phyloP scores from a whole-genome alignment of 2,113 vertebrate genomes.

The Xyrauchen texanus region DNA sequence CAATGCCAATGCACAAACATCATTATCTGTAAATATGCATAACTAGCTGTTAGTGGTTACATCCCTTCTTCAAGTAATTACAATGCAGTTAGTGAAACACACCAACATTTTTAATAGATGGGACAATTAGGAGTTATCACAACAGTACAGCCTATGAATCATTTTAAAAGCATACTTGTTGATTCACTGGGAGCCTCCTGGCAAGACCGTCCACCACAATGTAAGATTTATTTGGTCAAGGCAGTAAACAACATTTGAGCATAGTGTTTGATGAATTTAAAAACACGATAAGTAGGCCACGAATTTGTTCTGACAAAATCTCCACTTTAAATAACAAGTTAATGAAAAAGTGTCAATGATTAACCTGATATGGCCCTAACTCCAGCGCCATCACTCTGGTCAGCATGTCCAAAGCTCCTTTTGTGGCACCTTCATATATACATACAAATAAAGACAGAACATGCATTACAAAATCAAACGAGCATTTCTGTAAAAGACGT shows the following conservation, averaged over 20 bases:
- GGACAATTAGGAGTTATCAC: background rate
- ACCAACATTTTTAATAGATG: background rate
- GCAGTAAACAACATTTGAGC: too few relatives aligned
- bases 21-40: background rate
- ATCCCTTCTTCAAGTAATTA: background rate
- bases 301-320: background rate
- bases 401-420: constrained; percentile 91
- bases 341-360: background rate
- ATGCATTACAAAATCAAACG: too few relatives aligned
- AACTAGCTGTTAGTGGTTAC: background rate
- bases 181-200: background rate
- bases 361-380: constrained; percentile 88
- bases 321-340: background rate
- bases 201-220: background rate
- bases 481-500: too few relatives aligned
- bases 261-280: too few relatives aligned
- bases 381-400: constrained; percentile 93
- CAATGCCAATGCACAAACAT: too few relatives aligned
- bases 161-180: background rate
- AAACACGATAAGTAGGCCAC: too few relatives aligned
- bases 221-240: too few relatives aligned
- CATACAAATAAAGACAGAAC: too few relatives aligned
- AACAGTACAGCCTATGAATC: too few relatives aligned
- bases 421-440: constrained; percentile 81
- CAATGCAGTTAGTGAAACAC: background rate